phyloP scores from a whole-genome alignment of 2,888 invertebrate species.

The Xestia sexstrigata region DNA sequence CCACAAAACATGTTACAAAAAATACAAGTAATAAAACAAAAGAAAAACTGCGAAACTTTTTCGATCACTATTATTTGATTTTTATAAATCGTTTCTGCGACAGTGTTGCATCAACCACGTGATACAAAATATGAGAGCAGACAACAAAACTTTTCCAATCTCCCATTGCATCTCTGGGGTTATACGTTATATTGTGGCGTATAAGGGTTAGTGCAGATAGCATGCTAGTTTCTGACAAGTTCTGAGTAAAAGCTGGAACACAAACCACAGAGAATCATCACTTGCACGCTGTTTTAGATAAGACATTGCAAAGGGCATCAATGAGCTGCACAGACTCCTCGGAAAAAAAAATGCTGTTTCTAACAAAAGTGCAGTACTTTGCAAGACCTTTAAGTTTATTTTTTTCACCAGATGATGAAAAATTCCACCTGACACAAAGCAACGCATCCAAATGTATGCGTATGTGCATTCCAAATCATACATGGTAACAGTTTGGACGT shows the following conservation, averaged over 20 bases:
- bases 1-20: neutral
- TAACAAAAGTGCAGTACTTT: too few relatives aligned
- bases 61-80: slow-evolving; percentile 42
- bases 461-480: too few relatives aligned
- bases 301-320: neutral
- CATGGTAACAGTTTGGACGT: neutral
- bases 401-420: neutral
- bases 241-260: neutral
- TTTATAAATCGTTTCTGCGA: slow-evolving; percentile 40
- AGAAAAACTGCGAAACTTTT: slow-evolving; percentile 16
- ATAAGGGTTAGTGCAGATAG: slow-evolving; percentile 18
- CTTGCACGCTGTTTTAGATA: neutral
- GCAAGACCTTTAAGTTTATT: too few relatives aligned
- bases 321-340: neutral
- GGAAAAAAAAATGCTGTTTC: too few relatives aligned
- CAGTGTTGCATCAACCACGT: slow-evolving; percentile 57
- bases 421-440: neutral
- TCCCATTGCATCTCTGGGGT: slow-evolving; percentile 73
- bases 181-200: slow-evolving; percentile 71
- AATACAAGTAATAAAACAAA: slow-evolving; percentile 14
- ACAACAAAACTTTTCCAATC: slow-evolving; percentile 78
- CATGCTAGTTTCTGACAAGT: slow-evolving; percentile 24
- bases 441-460: too few relatives aligned
- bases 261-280: neutral
- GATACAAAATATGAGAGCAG: slow-evolving; percentile 65